Conservation (phyloP, 2,797 vertebrate species). For the Fistularia commersonii region DNA sequence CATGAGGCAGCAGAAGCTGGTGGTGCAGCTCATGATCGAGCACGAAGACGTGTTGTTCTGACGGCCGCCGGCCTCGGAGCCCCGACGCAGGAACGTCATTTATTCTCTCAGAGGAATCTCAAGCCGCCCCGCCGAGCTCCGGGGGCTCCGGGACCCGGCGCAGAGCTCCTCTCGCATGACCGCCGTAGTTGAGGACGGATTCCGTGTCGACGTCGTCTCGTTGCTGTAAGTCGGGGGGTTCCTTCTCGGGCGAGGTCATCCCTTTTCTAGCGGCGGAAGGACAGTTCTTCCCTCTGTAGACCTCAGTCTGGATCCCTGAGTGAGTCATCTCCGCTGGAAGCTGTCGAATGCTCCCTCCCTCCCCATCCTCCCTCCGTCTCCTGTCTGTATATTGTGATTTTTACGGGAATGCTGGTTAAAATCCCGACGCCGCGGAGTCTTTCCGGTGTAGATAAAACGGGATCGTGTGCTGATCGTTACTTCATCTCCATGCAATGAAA, state of each 20-base stretch:
- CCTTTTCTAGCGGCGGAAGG: conserved; percentile 35
- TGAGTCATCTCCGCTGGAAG: too few species aligned
- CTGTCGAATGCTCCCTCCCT: conserved; percentile 60
- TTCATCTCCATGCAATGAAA: conserved; percentile 17
- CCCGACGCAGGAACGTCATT: conserved; percentile 58
- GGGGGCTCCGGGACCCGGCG: conserved; percentile 63
- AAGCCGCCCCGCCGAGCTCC: conserved; percentile 56
- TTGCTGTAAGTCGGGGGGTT: conserved; percentile 45
- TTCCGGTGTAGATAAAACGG: conserved; percentile 43
- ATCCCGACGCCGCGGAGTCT: conserved; percentile 18
- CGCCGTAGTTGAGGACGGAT: conserved; percentile 17
- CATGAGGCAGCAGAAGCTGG: conserved; percentile 96
- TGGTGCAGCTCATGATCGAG: conserved; percentile 95
- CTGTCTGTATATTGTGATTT: conserved; percentile 20
- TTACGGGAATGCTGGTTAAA: conserved; percentile 30
- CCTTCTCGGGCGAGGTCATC: conserved; percentile 33
- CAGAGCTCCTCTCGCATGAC: conserved; percentile 77
- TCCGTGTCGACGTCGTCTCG: conserved; percentile 54
- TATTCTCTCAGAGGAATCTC: conserved; percentile 68
- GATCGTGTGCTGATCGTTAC: conserved; percentile 50
- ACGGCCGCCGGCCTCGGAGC: conserved; percentile 32
- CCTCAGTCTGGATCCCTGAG: conserved; percentile 25
- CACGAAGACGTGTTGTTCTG: conserved; percentile 98
- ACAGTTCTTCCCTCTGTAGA: conserved; percentile 24
- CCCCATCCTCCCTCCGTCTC: conserved; percentile 17